Evolutionary conservation across 2,888 invertebrate species (phyloP).

Genomic region (Crepidodera aurea): DNA sequence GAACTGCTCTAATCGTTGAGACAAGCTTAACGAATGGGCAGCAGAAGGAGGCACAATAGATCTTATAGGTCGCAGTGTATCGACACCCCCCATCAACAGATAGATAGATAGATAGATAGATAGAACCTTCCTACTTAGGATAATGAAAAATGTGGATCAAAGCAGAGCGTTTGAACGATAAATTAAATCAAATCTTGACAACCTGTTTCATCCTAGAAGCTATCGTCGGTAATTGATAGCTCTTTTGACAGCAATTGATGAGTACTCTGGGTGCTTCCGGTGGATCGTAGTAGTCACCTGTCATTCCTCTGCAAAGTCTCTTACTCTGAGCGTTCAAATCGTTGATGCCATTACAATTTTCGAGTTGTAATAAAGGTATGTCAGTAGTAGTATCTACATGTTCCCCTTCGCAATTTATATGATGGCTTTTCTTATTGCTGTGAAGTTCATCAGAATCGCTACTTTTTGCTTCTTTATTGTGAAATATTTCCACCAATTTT

Average conservation of each 20-base stretch:
- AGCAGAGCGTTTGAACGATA: no score
- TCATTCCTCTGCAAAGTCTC: slow-evolving; percentile 5
- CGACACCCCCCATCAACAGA: no score
- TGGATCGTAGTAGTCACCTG: slow-evolving; percentile 40
- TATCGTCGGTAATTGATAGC: slow-evolving; percentile 71
- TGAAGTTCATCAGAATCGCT: slow-evolving; percentile 56
- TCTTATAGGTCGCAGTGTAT: no score
- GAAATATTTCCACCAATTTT: slow-evolving; percentile 59
- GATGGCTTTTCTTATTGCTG: slow-evolving; percentile 30
- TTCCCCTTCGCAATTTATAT: slow-evolving; percentile 5
- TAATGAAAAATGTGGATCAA: no score
- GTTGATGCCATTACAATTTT: not conserved
- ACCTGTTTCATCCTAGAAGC: slow-evolving; percentile 72
- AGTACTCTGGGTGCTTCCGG: slow-evolving; percentile 45
- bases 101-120: not conserved
- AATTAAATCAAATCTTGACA: slow-evolving; percentile 63
- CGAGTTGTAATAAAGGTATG: slow-evolving; percentile 10
- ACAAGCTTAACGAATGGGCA: no score
- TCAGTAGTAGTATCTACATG: slow-evolving; percentile 16
- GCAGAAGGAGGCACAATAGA: no score
- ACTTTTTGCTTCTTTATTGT: slow-evolving; percentile 55
- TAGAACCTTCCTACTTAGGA: no score
- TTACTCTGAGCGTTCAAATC: not conserved
- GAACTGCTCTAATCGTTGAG: no score
- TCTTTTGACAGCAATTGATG: slow-evolving; percentile 47